Percentiles rank a stretch among this genome's conserved stretches.
Evolutionary conservation across 1,140 invertebrate species (phyloP).

Genomic region (Doryteuthis pealeii): DNA sequence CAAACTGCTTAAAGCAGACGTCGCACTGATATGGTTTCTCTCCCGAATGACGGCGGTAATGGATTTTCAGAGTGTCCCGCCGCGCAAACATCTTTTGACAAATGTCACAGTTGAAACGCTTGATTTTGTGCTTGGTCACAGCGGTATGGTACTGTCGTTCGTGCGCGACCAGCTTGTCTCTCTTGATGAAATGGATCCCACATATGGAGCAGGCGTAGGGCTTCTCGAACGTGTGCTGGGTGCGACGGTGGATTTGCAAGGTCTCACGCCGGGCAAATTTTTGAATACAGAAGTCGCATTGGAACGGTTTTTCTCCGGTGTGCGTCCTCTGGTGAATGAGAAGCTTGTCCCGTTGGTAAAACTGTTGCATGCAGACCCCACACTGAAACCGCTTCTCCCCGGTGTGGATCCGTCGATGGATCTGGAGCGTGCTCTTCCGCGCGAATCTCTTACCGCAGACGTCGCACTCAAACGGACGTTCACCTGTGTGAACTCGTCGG

Average conservation of each 20-base stretch:
- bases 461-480: slow-evolving; percentile 31
- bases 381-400: slow-evolving; percentile 65
- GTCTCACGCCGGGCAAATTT: slow-evolving; percentile 70
- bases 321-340: not conserved
- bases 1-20: slow-evolving; percentile 70
- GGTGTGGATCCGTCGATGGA: slow-evolving; percentile 20
- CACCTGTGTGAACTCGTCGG: slow-evolving; percentile 38
- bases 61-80: slow-evolving; percentile 18
- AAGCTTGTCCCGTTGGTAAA: not conserved
- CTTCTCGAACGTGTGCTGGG: slow-evolving; percentile 20
- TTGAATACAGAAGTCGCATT: slow-evolving; percentile 85
- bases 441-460: slow-evolving; percentile 18
- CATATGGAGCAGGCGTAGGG: slow-evolving; percentile 20
- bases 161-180: not conserved
- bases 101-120: slow-evolving; percentile 78
- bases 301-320: slow-evolving; percentile 64
- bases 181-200: slow-evolving; percentile 10
- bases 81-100: slow-evolving; percentile 65
- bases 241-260: slow-evolving; percentile 24
- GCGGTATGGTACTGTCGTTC: not conserved
- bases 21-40: slow-evolving; percentile 67
- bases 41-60: slow-evolving; percentile 19
- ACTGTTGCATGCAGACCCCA: slow-evolving; percentile 72
- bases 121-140: not conserved
- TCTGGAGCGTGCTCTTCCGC: slow-evolving; percentile 16